Conservation (phyloP, 2,888 invertebrate genomes). For the Ashinkailepas kermadecensis region DNA sequence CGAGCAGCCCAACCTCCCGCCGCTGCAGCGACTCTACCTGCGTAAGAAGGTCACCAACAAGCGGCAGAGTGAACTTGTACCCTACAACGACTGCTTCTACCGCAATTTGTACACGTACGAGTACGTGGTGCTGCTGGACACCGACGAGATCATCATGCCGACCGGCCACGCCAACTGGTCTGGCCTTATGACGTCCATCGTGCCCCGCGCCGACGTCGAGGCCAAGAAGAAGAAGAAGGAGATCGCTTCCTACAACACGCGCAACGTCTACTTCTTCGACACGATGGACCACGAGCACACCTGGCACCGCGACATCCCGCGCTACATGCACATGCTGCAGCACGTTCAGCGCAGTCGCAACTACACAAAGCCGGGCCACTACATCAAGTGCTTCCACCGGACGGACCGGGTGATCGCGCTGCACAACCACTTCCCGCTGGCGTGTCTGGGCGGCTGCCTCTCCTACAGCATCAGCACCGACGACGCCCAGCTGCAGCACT, state of each 20-base stretch:
- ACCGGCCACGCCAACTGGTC: conserved; percentile 63
- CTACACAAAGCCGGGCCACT: conserved; percentile 86
- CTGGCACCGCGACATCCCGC: conserved; percentile 69
- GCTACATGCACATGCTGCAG: conserved; percentile 80
- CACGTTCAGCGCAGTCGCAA: conserved; percentile 57
- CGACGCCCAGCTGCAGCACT: conserved; percentile 86
- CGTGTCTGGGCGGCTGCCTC: conserved; percentile 72
- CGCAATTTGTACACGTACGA: conserved; percentile 83
- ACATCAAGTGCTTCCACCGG: conserved; percentile 90
- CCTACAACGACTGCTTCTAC: conserved; percentile 93
- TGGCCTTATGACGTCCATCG: conserved; percentile 63
- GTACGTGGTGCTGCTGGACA: conserved; percentile 82
- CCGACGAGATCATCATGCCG: conserved; percentile 93
- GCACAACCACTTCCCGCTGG: conserved; percentile 87
- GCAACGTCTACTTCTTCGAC: conserved; percentile 88
- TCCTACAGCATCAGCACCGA: conserved; percentile 73
- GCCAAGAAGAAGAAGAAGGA: conserved; percentile 58
- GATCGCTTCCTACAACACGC: conserved; percentile 73
- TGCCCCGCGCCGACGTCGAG: conserved; percentile 51
- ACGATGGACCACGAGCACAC: conserved; percentile 68
- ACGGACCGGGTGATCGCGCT: conserved; percentile 76
- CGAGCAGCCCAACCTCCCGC: conserved; percentile 80
- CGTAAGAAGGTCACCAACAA: conserved; percentile 88
- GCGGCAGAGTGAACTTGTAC: conserved; percentile 87
- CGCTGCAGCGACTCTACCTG: conserved; percentile 79